Percentiles rank a stretch among this genome's conserved stretches.
phyloP scores from a whole-genome alignment of 2,113 vertebrate genomes.

The Trogon surrucura region DNA sequence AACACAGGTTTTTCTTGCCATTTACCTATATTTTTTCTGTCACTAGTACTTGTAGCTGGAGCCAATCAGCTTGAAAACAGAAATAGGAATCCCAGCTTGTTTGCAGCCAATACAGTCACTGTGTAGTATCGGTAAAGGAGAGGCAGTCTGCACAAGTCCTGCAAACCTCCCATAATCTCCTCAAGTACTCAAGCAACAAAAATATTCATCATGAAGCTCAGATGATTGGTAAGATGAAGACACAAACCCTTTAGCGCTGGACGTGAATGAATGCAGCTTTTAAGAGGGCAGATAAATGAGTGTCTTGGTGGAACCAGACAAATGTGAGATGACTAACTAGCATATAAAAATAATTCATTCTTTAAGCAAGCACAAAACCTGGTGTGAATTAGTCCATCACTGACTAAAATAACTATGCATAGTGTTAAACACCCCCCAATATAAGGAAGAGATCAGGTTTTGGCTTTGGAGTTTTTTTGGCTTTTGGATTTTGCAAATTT shows the following conservation, averaged over 20 bases:
- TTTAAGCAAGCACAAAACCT: neutral
- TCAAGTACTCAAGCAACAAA: neutral
- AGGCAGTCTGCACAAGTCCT: neutral
- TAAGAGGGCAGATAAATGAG: neutral
- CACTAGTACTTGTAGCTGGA: neutral
- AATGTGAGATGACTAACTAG: neutral
- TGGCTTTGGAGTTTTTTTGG: fast-evolving
- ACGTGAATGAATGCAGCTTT: neutral
- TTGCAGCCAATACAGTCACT: neutral
- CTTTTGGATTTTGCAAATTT: neutral
- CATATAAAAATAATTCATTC: neutral
- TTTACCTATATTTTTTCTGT: neutral
- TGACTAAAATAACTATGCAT: neutral
- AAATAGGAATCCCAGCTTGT: neutral
- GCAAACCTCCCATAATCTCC: neutral
- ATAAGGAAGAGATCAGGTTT: neutral
- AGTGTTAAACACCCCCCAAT: neutral
- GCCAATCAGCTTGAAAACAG: neutral
- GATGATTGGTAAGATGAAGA: neutral
- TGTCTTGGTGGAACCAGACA: neutral
- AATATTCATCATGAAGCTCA: neutral
- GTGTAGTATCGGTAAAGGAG: fast-evolving
- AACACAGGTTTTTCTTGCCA: neutral
- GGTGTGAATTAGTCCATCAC: neutral
- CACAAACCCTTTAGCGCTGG: neutral